Evolutionary conservation across 1,140 invertebrate genomes (phyloP).

Genomic region (Spodoptera litura): DNA sequence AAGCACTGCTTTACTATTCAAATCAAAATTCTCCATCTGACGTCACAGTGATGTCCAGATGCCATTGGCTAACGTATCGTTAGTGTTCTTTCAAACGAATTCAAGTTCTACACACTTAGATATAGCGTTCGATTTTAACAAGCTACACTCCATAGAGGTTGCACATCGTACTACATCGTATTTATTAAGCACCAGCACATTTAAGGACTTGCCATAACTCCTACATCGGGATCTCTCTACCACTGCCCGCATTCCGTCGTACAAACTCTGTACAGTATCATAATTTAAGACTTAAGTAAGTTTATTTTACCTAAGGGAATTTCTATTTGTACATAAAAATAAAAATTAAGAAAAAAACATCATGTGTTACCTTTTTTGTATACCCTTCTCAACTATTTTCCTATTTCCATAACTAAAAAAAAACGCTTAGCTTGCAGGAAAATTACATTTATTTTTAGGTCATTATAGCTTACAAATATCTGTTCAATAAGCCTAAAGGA

Average conservation of each 20-base stretch:
- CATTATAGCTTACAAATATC: too few species aligned
- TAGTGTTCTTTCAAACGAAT: slow-evolving; percentile 14
- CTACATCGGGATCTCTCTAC: slow-evolving; percentile 42
- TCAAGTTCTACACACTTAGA: slow-evolving; percentile 20
- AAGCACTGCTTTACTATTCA: neutral
- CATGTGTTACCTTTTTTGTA: slow-evolving; percentile 38
- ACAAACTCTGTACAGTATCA: slow-evolving; percentile 77
- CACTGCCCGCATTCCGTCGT: slow-evolving; percentile 72
- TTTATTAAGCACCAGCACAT: slow-evolving; percentile 44
- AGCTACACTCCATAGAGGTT: slow-evolving; percentile 30
- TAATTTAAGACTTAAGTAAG: slow-evolving; percentile 78
- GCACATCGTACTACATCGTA: slow-evolving; percentile 40
- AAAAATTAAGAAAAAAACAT: slow-evolving; percentile 67
- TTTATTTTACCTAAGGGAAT: slow-evolving; percentile 76
- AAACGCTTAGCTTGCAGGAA: too few species aligned
- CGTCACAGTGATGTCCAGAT: neutral
- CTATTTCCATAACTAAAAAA: too few species aligned
- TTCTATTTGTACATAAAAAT: slow-evolving; percentile 85
- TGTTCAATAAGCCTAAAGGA: too few species aligned
- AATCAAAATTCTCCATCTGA: neutral
- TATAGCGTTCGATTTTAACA: slow-evolving; percentile 38
- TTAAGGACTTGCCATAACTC: slow-evolving; percentile 46
- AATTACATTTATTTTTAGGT: too few species aligned
- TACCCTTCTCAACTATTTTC: too few species aligned
- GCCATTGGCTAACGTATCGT: neutral